phyloP scores from a whole-genome alignment of 2,888 invertebrate species.

The Apamea sordens region DNA sequence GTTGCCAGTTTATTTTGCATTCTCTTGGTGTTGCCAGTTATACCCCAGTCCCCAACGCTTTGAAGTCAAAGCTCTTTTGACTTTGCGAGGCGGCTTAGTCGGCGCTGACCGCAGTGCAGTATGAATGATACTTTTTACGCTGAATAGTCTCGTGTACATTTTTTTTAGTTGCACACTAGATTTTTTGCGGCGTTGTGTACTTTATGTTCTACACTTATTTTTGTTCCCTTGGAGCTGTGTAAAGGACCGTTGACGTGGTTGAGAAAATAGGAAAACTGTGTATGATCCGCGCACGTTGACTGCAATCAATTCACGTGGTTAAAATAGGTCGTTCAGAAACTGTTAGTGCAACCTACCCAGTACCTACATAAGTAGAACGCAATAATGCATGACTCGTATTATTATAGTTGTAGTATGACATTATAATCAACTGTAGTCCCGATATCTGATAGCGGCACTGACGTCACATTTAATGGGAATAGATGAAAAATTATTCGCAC shows the following conservation, averaged over 20 bases:
- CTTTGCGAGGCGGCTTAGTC: constrained; percentile 79
- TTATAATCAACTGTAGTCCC: constrained; percentile 30
- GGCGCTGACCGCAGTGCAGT: constrained; percentile 83
- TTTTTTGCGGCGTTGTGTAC: constrained; percentile 64
- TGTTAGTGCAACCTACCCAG: not conserved
- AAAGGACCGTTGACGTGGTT: constrained; percentile 33
- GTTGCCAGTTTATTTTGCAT: constrained; percentile 85
- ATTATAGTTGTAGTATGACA: constrained; percentile 18
- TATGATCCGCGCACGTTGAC: not conserved
- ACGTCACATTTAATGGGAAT: constrained; percentile 79
- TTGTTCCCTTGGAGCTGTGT: constrained; percentile 55
- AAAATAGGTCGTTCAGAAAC: constrained; percentile 19
- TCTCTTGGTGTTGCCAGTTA: constrained; percentile 86
- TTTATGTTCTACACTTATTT: constrained; percentile 60
- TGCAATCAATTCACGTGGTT: not conserved
- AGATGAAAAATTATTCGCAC: constrained; percentile 88
- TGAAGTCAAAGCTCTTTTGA: constrained; percentile 89
- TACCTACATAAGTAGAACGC: not conserved
- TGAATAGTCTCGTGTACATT: constrained; percentile 77
- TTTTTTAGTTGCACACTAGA: constrained; percentile 71
- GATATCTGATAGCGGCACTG: constrained; percentile 48
- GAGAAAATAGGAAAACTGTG: constrained; percentile 32
- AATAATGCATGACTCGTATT: not conserved
- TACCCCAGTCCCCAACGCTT: constrained; percentile 83
- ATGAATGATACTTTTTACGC: constrained; percentile 84